phyloP scores from a whole-genome alignment of 2,797 vertebrate genomes.

The Capromys pilorides region DNA sequence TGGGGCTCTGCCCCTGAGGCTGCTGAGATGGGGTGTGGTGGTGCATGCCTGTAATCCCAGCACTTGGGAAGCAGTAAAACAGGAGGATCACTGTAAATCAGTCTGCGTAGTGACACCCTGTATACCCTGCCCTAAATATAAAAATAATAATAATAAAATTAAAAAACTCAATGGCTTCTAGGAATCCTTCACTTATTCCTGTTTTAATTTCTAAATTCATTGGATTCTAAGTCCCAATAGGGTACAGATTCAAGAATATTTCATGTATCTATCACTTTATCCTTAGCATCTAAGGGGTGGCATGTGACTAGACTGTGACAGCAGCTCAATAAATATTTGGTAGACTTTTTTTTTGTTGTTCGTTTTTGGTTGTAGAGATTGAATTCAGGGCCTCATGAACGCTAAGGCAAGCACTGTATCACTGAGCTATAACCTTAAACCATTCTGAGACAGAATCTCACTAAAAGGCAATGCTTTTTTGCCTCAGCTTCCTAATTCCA shows the following conservation, averaged over 20 bases:
- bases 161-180: not conserved
- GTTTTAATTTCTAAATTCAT: slow-evolving; percentile 29
- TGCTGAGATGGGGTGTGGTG: too few relatives aligned
- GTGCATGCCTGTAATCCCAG: too few relatives aligned
- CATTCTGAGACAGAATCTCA: not conserved
- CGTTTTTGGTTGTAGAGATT: not conserved
- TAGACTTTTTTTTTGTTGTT: not conserved
- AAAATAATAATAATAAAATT: too few relatives aligned
- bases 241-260: not conserved
- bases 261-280: not conserved
- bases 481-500: not conserved
- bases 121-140: too few relatives aligned
- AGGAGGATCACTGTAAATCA: too few relatives aligned
- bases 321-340: not conserved
- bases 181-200: not conserved
- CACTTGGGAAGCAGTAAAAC: too few relatives aligned
- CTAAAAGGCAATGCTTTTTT: not conserved
- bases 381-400: not conserved
- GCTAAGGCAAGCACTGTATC: not conserved
- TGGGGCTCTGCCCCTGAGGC: too few relatives aligned
- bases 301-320: not conserved
- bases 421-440: not conserved
- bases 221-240: slow-evolving; percentile 2
- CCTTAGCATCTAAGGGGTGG: not conserved
- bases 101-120: too few relatives aligned